Conservation (phyloP, 2,797 vertebrate genomes). For the Peromyscus attwateri region DNA sequence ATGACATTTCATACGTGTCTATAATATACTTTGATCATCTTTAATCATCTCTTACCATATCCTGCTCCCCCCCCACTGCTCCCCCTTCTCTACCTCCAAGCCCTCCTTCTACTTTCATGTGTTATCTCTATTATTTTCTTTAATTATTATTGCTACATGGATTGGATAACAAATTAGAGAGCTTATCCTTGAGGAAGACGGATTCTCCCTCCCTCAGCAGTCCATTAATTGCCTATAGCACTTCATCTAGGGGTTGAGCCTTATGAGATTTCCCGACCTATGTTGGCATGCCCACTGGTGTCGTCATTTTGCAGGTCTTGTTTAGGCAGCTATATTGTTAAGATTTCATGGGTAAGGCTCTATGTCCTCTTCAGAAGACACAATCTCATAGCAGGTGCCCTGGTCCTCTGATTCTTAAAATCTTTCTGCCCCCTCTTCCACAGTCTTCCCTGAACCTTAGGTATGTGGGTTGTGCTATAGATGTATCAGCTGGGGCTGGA, state of each 20-base stretch:
- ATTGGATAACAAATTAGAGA: background rate
- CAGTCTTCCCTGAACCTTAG: background rate
- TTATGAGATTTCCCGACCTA: background rate
- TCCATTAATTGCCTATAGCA: background rate
- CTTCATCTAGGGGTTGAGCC: background rate
- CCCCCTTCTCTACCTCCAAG: background rate
- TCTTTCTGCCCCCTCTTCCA: background rate
- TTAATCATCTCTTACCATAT: background rate
- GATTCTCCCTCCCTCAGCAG: background rate
- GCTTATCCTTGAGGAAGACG: background rate
- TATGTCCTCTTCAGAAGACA: background rate
- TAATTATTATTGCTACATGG: background rate
- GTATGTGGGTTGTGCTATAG: background rate
- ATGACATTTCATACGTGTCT: background rate
- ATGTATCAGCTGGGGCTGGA: background rate
- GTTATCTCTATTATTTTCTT: background rate
- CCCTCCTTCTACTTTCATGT: background rate
- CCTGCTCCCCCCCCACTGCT: no score
- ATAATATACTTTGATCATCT: background rate
- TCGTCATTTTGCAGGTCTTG: background rate
- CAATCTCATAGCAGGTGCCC: background rate
- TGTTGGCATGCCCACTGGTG: background rate
- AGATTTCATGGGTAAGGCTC: background rate
- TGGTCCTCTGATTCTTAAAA: background rate
- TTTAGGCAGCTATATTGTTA: background rate